Conservation (phyloP, 2,113 vertebrate species). For the Illadopsis cleaveri region DNA sequence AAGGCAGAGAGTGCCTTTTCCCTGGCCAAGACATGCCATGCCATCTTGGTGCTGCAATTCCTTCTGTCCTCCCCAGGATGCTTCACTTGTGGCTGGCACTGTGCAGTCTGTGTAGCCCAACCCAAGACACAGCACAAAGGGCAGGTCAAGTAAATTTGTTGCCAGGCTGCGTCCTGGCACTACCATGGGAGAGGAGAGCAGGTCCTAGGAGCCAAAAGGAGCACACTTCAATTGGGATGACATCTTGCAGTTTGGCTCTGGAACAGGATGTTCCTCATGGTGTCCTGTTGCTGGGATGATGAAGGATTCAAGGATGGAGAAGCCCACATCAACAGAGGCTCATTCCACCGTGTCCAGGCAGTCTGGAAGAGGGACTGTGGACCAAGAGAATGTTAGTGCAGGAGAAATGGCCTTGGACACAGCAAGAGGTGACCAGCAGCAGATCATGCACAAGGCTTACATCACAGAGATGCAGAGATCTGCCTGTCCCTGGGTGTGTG, state of each 20-base stretch:
- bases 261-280: background rate
- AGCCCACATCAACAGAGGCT: background rate
- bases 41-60: background rate
- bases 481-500: background rate
- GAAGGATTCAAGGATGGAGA: background rate
- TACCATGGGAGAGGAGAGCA: background rate
- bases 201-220: background rate
- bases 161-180: background rate
- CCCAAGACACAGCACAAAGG: background rate
- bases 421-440: background rate
- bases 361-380: background rate
- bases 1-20: fast-evolving
- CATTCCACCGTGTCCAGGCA: background rate
- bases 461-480: background rate
- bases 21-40: background rate
- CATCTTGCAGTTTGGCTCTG: background rate
- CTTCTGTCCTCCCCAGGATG: background rate
- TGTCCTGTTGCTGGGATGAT: background rate
- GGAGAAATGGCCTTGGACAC: background rate
- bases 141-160: background rate
- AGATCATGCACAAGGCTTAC: background rate
- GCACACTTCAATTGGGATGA: background rate
- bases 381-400: background rate
- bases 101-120: background rate
- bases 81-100: background rate